Base-by-base conservation (phyloP, 2,797 vertebrate species). In the Peromyscus eremicus region DNA sequence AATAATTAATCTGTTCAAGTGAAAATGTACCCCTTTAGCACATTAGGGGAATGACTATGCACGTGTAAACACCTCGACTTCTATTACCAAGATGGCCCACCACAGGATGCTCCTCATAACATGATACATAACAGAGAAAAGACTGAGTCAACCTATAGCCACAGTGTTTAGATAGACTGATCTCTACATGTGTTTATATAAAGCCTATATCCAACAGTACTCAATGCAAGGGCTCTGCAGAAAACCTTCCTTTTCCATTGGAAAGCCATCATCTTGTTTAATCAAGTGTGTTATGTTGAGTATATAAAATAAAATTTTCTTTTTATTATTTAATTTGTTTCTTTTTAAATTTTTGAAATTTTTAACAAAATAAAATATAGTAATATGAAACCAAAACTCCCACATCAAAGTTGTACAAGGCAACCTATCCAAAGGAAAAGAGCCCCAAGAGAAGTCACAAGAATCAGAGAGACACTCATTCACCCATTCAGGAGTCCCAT, bases 1-100 rank as follows among this genome's bases (percentile, higher is more conserved):
- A 92, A 43, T 87, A 64, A 89, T 25, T 87, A 84, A 66, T 70
- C n/a, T 84, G 1, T 57, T 91, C 57, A 89, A 92, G 83, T 87
- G 23, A 97, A 95, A 94, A 71, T 66, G 9, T 0, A 3, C 10
- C 57, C 27, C 16, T 19, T 12, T 62, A 81, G 14, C 14, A 62
- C 46, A n/a, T 40, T 93, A 81, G 85, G 79, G 7, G 92, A 77
- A 91, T 55, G 21, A 77, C 60, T 29, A 8, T 52, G 10, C 10
- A 27, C 82, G 66, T 29, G 40, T 34, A 82, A 19, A 52, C 1
- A 75, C 5, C 17, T 92, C n/a, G 73, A 10, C 8, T n/a, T 96
- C 40, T n/a, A 19, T 11, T 64, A 40, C 34, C 7, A 64, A 9
- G 2, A 8, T 3, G 4, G 2, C 13, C 21, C 4, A 23, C 60